These are phyloP conservation scores for Pseudochirops corinnae DNA, from an alignment of 2,797 vertebrate genomes.

Conservation along the genomic window DNA sequence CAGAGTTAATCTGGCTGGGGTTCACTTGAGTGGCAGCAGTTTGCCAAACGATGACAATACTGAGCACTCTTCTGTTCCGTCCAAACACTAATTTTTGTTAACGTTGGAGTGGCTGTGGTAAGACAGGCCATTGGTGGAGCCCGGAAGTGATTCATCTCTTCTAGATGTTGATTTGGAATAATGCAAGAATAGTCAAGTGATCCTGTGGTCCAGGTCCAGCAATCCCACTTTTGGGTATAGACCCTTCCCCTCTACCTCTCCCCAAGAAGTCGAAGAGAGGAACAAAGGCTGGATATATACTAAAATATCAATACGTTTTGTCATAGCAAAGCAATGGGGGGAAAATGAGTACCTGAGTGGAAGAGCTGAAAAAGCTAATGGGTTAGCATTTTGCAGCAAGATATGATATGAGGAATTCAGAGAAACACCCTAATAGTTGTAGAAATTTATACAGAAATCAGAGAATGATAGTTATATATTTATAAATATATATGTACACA, in stretches of 20 bases:
- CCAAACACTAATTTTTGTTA: constrained; percentile 71
- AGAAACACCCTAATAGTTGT: background rate
- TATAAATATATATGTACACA: background rate
- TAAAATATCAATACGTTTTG: background rate
- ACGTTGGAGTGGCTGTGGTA: background rate
- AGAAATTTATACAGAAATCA: background rate
- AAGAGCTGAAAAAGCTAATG: background rate
- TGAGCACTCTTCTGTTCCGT: constrained; percentile 67
- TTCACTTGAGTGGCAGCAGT: constrained; percentile 19
- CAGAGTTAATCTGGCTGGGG: background rate
- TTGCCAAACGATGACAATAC: constrained; percentile 42
- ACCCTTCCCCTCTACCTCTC: background rate
- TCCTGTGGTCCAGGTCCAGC: background rate
- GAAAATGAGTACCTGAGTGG: background rate
- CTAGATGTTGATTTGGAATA: background rate
- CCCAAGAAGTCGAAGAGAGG: background rate
- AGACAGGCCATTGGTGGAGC: background rate
- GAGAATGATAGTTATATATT: background rate
- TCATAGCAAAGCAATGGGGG: background rate
- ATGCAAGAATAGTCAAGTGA: background rate
- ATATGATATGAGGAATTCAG: background rate
- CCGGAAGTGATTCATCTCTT: background rate
- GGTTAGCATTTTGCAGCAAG: background rate
- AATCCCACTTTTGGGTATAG: background rate
- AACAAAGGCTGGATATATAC: background rate